Evolutionary conservation across 2,797 vertebrate species (phyloP).

Genomic region (Poliocrania exsul): DNA sequence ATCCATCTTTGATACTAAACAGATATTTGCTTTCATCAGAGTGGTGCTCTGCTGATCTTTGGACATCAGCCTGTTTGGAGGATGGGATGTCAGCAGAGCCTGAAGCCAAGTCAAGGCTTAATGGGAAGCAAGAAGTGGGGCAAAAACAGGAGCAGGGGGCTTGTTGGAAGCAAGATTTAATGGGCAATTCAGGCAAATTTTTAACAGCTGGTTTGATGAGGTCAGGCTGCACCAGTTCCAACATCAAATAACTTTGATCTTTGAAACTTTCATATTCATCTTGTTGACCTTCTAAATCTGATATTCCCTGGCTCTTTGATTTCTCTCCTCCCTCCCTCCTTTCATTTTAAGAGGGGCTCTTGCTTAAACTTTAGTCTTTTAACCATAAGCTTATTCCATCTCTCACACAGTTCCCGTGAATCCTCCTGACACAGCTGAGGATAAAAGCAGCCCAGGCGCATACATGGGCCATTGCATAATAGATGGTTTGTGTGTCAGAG

Average conservation of each 20-base stretch:
- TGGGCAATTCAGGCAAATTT: not conserved
- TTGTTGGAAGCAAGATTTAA: not conserved
- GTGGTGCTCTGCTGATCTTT: not conserved
- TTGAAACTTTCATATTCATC: conserved; percentile 13
- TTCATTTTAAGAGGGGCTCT: not conserved
- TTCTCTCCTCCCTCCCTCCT: not conserved
- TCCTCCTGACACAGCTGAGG: not conserved
- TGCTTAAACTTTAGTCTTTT: conserved; percentile 15
- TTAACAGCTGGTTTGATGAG: conserved; percentile 10
- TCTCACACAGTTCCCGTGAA: not conserved
- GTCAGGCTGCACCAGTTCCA: not conserved
- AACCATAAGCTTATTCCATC: conserved; percentile 14
- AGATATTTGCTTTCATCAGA: not conserved
- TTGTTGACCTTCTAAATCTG: conserved; percentile 3
- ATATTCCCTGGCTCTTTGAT: not conserved
- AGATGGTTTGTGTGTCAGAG: conserved; percentile 31
- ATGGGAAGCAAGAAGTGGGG: not conserved
- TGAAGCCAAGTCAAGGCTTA: not conserved
- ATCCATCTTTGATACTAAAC: not conserved
- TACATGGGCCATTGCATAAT: conserved; percentile 20
- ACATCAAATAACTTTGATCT: conserved; percentile 3
- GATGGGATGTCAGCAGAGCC: not conserved
- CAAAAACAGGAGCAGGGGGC: not conserved
- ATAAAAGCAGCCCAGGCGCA: not conserved
- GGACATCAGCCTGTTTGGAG: not conserved